These are phyloP conservation scores for Recurvirostra avosetta DNA, from an alignment of 2,113 vertebrate species.

Conservation along the genomic window DNA sequence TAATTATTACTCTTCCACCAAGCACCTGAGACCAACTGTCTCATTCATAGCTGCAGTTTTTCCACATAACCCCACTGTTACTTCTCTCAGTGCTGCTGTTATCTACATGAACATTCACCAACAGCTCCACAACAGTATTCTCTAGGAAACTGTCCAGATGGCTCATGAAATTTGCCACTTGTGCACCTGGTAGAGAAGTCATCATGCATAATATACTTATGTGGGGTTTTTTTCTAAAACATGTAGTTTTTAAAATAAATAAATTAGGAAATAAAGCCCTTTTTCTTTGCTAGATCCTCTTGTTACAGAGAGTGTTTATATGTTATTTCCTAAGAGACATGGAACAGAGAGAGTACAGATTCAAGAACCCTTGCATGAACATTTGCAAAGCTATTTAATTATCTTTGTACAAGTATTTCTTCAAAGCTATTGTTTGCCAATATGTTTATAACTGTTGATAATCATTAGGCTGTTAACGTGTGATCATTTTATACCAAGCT, in stretches of 20 bases:
- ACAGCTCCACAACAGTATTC: not conserved
- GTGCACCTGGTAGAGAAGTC: not conserved
- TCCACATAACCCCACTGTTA: not conserved
- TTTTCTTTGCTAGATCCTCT: not conserved
- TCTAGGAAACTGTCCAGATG: not conserved
- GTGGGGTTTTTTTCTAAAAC: not conserved
- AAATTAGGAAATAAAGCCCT: not conserved
- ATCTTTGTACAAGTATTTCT: not conserved
- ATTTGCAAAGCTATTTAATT: not conserved
- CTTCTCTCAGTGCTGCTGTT: not conserved
- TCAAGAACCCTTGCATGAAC: not conserved
- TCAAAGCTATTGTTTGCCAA: not conserved
- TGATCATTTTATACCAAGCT: not conserved
- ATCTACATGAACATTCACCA: not conserved
- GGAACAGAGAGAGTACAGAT: not conserved
- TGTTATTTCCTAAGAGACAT: not conserved
- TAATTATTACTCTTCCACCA: not conserved
- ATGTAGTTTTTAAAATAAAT: not conserved
- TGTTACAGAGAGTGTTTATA: not conserved
- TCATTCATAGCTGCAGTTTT: not conserved
- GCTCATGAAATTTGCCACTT: not conserved
- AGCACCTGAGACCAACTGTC: not conserved
- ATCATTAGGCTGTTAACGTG: not conserved
- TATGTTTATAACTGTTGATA: not conserved
- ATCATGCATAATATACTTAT: not conserved